Evolutionary conservation across 2,113 vertebrate genomes (phyloP).

Genomic region (Rhadina sibilatrix): DNA sequence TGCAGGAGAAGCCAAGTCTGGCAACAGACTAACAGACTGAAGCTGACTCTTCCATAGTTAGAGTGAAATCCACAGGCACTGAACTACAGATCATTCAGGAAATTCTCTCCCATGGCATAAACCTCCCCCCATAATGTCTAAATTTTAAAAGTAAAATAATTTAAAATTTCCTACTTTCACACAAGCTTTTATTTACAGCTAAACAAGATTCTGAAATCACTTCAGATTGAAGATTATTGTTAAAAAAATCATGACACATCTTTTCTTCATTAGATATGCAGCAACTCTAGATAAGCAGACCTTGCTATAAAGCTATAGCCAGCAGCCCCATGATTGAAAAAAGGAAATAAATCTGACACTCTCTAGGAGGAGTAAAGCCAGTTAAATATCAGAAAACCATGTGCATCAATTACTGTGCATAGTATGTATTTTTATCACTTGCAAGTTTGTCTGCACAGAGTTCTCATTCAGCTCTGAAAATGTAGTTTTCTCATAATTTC

Average conservation of each 20-base stretch:
- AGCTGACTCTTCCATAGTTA: background rate
- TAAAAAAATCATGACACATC: background rate
- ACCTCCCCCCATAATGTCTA: background rate
- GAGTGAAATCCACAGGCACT: background rate
- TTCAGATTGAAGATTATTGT: background rate
- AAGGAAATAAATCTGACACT: background rate
- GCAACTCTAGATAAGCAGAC: background rate
- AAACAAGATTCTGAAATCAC: background rate
- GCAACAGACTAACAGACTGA: background rate
- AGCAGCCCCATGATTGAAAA: background rate
- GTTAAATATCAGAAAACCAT: background rate
- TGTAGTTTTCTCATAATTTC: background rate
- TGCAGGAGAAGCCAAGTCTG: background rate
- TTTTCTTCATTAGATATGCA: background rate
- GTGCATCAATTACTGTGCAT: background rate
- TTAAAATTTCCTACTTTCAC: background rate
- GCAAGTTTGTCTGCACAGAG: background rate
- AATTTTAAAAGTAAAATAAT: background rate
- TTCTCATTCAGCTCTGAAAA: conserved; percentile 4
- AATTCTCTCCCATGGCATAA: background rate
- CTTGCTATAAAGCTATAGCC: background rate
- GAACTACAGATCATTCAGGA: background rate
- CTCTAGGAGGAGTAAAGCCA: background rate
- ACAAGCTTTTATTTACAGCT: background rate
- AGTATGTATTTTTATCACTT: conserved; percentile 7